phyloP scores from a whole-genome alignment of 2,797 vertebrate species.

The Platyrinchus mystaceus region DNA sequence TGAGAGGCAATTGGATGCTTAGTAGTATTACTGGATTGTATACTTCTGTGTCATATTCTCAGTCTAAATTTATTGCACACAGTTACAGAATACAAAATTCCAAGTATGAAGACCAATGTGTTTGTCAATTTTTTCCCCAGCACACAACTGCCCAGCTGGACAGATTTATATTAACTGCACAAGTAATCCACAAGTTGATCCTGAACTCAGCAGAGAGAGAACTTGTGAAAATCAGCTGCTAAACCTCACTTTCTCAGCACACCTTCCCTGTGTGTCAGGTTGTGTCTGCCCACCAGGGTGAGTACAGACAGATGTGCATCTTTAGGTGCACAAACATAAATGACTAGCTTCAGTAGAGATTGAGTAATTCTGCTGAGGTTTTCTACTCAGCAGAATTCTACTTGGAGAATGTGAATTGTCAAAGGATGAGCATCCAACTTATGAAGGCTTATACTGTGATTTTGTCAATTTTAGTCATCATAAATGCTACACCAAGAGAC shows the following conservation, averaged over 20 bases:
- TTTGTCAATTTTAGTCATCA: neutral
- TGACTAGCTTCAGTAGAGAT: neutral
- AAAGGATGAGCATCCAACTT: neutral
- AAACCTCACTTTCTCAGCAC: slow-evolving; percentile 86
- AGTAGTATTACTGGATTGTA: neutral
- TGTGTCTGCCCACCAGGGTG: slow-evolving; percentile 90
- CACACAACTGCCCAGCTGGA: slow-evolving; percentile 80
- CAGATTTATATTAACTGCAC: slow-evolving; percentile 90
- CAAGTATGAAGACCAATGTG: neutral
- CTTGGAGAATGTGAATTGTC: neutral
- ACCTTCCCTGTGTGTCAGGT: slow-evolving; percentile 87
- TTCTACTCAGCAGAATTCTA: neutral
- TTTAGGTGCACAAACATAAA: neutral
- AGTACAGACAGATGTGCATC: slow-evolving; percentile 14
- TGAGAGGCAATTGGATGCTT: neutral
- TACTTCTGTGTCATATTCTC: neutral
- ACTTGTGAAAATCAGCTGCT: slow-evolving; percentile 93
- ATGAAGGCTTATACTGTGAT: accelerated
- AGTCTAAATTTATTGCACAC: neutral
- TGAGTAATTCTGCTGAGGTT: neutral
- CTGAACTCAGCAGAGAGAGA: slow-evolving; percentile 78
- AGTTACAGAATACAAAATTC: neutral
- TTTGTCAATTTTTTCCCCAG: slow-evolving; percentile 62
- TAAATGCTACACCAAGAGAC: neutral
- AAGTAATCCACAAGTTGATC: slow-evolving; percentile 57